Percentiles rank a stretch among this genome's conserved stretches.
phyloP scores from a whole-genome alignment of 2,113 vertebrate species.

The Psittacara wagleri region DNA sequence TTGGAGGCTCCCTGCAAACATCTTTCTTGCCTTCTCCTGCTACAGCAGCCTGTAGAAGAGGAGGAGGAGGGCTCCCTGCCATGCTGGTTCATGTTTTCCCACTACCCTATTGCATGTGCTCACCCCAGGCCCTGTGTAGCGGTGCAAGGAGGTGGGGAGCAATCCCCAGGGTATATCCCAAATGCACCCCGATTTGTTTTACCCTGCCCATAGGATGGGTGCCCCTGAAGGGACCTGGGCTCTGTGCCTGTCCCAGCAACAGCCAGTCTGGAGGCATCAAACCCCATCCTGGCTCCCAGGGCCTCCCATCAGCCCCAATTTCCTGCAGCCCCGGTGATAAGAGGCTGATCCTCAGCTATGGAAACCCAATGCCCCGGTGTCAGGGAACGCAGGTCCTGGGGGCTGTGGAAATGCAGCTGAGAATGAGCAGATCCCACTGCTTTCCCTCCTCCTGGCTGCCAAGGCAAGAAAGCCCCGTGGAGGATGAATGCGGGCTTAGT shows the following conservation, averaged over 20 bases:
- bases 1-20: neutral
- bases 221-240: neutral
- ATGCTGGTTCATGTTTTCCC: neutral
- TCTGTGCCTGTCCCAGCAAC: neutral
- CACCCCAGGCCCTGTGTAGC: neutral
- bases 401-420: constrained; percentile 50
- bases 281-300: neutral
- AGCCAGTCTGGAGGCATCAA: neutral
- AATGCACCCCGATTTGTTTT: accelerated
- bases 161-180: neutral
- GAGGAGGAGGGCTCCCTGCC: neutral
- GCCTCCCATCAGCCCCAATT: constrained; percentile 69
- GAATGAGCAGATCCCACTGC: constrained; percentile 58
- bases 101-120: accelerated
- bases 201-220: neutral
- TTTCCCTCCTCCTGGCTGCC: neutral
- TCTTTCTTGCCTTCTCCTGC: neutral
- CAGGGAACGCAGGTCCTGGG: neutral
- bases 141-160: neutral
- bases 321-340: constrained; percentile 58
- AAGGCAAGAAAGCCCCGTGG: neutral
- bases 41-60: neutral
- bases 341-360: constrained; percentile 56
- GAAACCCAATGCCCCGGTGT: constrained; percentile 55
- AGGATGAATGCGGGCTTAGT: neutral